phyloP scores from a whole-genome alignment of 2,797 vertebrate species.

The Pseudotriccus pelzelni region DNA sequence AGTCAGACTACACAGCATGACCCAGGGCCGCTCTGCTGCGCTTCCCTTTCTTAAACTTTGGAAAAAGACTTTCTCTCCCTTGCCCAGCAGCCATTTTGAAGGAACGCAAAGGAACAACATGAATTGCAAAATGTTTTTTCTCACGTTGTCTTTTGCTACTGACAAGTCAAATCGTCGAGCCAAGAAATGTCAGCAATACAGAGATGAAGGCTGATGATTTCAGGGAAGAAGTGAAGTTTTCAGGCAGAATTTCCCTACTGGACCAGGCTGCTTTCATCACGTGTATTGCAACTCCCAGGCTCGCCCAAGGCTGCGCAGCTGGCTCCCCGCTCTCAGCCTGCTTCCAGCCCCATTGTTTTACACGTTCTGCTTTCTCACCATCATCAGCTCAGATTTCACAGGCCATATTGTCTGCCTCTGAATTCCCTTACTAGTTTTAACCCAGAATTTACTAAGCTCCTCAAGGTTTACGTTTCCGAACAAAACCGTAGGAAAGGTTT shows the following conservation, averaged over 20 bases:
- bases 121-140: slow-evolving; percentile 48
- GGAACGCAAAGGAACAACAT: slow-evolving; percentile 14
- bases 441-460: background rate
- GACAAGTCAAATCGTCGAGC: background rate
- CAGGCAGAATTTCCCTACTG: slow-evolving; percentile 18
- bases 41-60: background rate
- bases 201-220: slow-evolving; percentile 34
- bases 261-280: slow-evolving; percentile 12
- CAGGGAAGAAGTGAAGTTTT: background rate
- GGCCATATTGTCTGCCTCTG: background rate
- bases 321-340: background rate
- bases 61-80: background rate
- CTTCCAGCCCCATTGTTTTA: slow-evolving; percentile 25
- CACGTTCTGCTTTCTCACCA: background rate
- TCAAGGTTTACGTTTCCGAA: background rate
- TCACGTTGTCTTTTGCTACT: slow-evolving; percentile 27
- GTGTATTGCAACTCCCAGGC: background rate
- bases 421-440: slow-evolving; percentile 43
- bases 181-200: slow-evolving; percentile 30
- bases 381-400: slow-evolving; percentile 12
- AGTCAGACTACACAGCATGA: background rate
- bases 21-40: background rate
- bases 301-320: slow-evolving; percentile 16
- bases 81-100: slow-evolving; percentile 10
- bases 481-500: background rate